Evolutionary conservation across 2,888 invertebrate species (phyloP).

Genomic region (Drosophila pseudotakahashii): DNA sequence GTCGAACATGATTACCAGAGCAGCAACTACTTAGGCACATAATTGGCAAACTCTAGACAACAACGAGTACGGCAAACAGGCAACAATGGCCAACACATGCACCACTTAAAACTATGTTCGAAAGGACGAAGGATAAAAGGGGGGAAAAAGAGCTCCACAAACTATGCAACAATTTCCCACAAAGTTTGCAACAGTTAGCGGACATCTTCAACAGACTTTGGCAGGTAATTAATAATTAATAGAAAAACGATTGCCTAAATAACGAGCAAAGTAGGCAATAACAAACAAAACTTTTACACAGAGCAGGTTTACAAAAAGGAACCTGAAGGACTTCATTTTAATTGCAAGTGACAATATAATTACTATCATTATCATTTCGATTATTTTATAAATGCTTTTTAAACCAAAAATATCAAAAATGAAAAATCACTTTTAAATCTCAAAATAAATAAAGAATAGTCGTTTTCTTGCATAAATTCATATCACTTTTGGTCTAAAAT

Average conservation of each 20-base stretch:
- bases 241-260: constrained; percentile 17
- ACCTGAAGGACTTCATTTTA: neutral
- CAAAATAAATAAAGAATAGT: too few relatives aligned
- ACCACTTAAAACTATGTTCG: constrained; percentile 47
- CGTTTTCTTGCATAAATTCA: too few relatives aligned
- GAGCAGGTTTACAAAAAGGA: neutral
- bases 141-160: constrained; percentile 14
- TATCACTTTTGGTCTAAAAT: too few relatives aligned
- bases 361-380: too few relatives aligned
- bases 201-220: constrained; percentile 32
- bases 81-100: constrained; percentile 29
- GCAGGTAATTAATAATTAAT: constrained; percentile 26
- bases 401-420: too few relatives aligned
- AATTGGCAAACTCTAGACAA: constrained; percentile 36
- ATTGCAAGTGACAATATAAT: too few relatives aligned
- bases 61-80: constrained; percentile 23
- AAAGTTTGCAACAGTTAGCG: constrained; percentile 43
- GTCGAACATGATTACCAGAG: constrained; percentile 18
- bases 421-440: too few relatives aligned
- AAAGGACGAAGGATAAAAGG: neutral
- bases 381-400: too few relatives aligned
- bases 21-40: constrained; percentile 28
- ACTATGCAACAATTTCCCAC: constrained; percentile 46
- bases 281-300: neutral
- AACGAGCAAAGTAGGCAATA: constrained; percentile 5